A percentile compares a stretch with the other conserved stretches of the same genome.
phyloP scores from a whole-genome alignment of 2,113 vertebrate genomes.

The Ibidorhyncha struthersii region DNA sequence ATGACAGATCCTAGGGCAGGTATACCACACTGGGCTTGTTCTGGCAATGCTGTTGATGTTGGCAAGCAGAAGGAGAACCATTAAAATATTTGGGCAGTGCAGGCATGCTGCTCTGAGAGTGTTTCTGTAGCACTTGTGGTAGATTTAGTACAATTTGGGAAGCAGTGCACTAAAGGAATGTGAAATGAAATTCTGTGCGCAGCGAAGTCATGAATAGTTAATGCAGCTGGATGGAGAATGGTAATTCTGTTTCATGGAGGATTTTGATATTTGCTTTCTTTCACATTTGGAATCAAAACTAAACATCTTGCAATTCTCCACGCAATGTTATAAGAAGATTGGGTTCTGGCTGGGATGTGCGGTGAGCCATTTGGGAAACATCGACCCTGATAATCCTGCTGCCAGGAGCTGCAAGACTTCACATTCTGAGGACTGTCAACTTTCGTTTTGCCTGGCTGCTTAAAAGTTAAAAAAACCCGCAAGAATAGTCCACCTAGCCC shows the following conservation, averaged over 20 bases:
- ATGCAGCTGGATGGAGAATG: neutral
- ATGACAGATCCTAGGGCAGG: neutral
- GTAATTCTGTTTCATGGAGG: neutral
- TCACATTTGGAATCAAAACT: constrained; percentile 2
- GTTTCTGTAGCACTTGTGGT: neutral
- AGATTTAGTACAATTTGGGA: neutral
- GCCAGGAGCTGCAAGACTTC: neutral
- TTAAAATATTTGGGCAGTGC: neutral
- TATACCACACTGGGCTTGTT: neutral
- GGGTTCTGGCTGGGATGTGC: neutral
- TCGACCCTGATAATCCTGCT: neutral
- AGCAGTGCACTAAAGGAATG: neutral
- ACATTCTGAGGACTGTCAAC: neutral
- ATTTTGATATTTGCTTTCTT: neutral
- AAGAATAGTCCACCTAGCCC: neutral
- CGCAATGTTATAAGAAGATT: neutral
- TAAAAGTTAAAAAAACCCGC: rapidly evolving
- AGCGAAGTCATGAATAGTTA: neutral
- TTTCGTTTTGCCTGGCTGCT: neutral
- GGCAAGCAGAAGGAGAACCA: neutral
- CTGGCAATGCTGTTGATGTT: neutral
- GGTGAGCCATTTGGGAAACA: neutral
- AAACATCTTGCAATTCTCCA: neutral
- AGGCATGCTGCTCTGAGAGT: neutral
- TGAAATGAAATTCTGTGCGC: neutral